Conservation (phyloP, 2,888 invertebrate species). For the Ceraclea dissimilis region DNA sequence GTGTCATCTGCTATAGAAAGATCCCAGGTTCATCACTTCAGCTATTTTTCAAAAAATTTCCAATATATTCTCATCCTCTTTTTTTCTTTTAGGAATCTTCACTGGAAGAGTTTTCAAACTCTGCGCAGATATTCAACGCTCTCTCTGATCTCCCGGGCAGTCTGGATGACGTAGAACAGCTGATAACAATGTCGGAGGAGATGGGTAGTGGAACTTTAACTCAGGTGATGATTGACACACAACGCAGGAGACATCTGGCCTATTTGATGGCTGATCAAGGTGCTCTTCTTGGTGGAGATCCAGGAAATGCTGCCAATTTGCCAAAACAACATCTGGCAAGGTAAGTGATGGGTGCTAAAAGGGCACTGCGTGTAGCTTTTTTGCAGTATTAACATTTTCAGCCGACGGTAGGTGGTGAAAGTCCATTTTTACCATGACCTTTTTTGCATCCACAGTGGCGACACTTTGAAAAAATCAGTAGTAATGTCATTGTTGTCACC, state of each 20-base stretch:
- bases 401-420: no score
- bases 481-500: no score
- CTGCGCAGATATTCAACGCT: constrained; percentile 96
- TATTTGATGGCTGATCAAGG: constrained; percentile 97
- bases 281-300: constrained; percentile 82
- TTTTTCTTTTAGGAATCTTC: constrained; percentile 63
- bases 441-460: no score
- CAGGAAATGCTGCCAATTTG: constrained; percentile 80
- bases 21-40: no score
- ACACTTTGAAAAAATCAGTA: no score
- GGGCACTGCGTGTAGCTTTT: no score
- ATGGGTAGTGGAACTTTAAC: constrained; percentile 76
- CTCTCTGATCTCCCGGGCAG: constrained; percentile 93
- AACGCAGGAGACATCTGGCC: constrained; percentile 85
- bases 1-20: no score
- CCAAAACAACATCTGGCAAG: constrained; percentile 86
- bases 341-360: constrained; percentile 38
- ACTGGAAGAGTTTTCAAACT: constrained; percentile 81
- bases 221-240: constrained; percentile 79
- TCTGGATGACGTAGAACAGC: constrained; percentile 82
- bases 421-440: no score
- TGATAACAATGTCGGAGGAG: constrained; percentile 64
- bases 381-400: no score
- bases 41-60: no score
- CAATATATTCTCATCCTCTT: no score